phyloP scores from a whole-genome alignment of 1,140 invertebrate species.

The Lerema accius region DNA sequence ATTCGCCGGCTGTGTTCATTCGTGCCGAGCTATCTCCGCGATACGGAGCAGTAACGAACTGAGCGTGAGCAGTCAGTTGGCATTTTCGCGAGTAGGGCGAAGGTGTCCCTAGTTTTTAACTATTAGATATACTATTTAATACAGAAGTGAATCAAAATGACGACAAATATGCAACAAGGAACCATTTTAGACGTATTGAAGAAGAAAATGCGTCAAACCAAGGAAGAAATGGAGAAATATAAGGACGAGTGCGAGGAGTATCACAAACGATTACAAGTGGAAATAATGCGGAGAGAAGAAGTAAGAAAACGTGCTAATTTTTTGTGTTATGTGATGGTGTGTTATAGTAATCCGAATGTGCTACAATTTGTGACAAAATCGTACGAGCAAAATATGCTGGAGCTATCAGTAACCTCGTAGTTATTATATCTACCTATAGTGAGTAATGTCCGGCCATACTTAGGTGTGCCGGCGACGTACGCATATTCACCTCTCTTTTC shows the following conservation, averaged over 20 bases:
- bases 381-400: conserved; percentile 43
- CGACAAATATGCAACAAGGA: conserved; percentile 91
- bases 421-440: conserved; percentile 77
- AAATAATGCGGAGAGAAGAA: conserved; percentile 96
- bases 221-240: conserved; percentile 98
- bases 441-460: conserved; percentile 82
- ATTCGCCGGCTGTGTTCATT: conserved; percentile 80
- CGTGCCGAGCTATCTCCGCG: conserved; percentile 77
- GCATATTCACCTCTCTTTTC: conserved; percentile 77
- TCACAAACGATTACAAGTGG: conserved; percentile 94
- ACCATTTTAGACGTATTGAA: conserved; percentile 97
- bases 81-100: conserved; percentile 79
- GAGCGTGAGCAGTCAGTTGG: conserved; percentile 76
- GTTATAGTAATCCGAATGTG: conserved; percentile 50
- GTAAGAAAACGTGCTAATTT: conserved; percentile 87
- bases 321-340: conserved; percentile 68
- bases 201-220: conserved; percentile 99
- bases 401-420: conserved; percentile 69
- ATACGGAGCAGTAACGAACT: conserved; percentile 74
- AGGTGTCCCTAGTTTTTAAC: conserved; percentile 78
- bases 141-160: conserved; percentile 86
- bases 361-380: conserved; percentile 52
- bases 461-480: conserved; percentile 81
- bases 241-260: conserved; percentile 97
- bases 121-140: conserved; percentile 73